Conservation (phyloP, 2,113 vertebrate genomes). For the Phyllopteryx taeniolatus region DNA sequence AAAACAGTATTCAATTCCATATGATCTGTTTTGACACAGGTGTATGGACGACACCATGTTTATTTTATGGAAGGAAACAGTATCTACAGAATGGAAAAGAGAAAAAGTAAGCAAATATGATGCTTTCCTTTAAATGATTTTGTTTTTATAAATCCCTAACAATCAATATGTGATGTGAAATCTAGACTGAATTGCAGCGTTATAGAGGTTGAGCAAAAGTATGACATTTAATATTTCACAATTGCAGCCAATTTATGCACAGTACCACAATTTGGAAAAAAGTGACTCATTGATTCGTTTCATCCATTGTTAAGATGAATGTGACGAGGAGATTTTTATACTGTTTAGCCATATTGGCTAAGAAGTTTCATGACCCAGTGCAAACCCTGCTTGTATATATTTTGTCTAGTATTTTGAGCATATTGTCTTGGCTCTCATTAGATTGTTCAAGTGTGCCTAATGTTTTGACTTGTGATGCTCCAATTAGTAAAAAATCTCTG, state of each 20-base stretch:
- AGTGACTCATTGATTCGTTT: background rate
- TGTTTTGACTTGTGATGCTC: no score
- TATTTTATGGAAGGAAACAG: constrained; percentile 83
- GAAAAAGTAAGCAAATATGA: constrained; percentile 68
- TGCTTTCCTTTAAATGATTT: background rate
- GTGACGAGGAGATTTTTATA: no score
- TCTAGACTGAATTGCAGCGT: background rate
- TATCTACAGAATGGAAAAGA: constrained; percentile 72
- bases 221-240: no score
- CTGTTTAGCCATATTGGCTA: no score
- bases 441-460: no score
- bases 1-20: background rate
- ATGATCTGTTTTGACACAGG: constrained; percentile 61
- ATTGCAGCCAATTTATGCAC: background rate
- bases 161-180: background rate
- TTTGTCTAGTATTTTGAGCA: no score
- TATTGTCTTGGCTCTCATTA: no score
- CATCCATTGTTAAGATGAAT: background rate
- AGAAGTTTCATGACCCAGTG: no score
- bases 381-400: no score
- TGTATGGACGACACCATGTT: constrained; percentile 75
- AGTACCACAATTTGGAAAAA: background rate
- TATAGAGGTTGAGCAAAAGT: background rate
- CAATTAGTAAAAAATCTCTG: no score
- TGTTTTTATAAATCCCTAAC: no score